phyloP scores from a whole-genome alignment of 2,888 invertebrate species.

The Trissolcus brochymenae region DNA sequence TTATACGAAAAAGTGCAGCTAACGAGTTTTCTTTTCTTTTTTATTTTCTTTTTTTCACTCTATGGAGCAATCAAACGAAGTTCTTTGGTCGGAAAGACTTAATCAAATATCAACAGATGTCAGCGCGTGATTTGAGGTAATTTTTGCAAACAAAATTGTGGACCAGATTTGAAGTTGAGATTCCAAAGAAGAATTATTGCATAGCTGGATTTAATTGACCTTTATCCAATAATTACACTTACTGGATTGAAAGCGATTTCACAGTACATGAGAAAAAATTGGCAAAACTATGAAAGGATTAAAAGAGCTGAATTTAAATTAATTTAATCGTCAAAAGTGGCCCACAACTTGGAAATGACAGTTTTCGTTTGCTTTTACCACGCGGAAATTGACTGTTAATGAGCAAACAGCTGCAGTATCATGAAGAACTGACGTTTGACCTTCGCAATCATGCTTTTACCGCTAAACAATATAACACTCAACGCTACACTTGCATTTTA shows the following conservation, averaged over 20 bases:
- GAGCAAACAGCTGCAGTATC: slow-evolving; percentile 28
- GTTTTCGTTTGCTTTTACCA: background rate
- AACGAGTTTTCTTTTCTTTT: slow-evolving; percentile 8
- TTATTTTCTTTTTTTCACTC: background rate
- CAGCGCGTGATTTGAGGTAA: background rate
- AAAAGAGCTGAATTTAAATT: too few relatives aligned
- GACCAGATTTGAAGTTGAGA: background rate
- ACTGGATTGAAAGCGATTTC: too few relatives aligned
- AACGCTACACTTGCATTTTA: slow-evolving; percentile 23
- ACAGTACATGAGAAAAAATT: too few relatives aligned
- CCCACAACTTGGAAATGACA: background rate
- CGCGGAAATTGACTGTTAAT: slow-evolving; percentile 14
- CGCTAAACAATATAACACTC: slow-evolving; percentile 29
- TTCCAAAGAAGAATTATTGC: background rate
- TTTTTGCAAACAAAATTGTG: background rate
- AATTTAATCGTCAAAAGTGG: too few relatives aligned
- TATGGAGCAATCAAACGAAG: slow-evolving; percentile 29
- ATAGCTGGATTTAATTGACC: too few relatives aligned
- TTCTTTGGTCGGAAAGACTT: slow-evolving; percentile 56
- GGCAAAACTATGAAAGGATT: too few relatives aligned
- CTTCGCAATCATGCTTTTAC: slow-evolving; percentile 20
- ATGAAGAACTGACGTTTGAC: slow-evolving; percentile 38
- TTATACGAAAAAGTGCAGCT: slow-evolving; percentile 10
- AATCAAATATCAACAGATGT: slow-evolving; percentile 42
- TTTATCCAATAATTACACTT: too few relatives aligned